A percentile compares a stretch with the other conserved stretches of the same genome.
Evolutionary conservation across 2,113 vertebrate species (phyloP).

Genomic region (Fukomys damarensis): DNA sequence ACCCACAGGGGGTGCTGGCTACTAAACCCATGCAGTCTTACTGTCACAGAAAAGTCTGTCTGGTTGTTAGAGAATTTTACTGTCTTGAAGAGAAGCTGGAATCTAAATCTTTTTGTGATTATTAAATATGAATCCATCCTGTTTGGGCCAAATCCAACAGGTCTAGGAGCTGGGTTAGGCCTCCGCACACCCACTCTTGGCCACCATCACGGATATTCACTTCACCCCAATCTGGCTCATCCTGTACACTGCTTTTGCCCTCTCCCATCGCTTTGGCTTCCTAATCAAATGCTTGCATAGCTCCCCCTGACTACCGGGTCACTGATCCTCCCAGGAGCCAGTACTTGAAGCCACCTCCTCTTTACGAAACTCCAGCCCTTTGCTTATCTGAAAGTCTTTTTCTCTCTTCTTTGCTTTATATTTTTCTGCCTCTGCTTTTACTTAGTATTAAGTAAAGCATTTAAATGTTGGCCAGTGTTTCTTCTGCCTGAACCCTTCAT

Average conservation of each 20-base stretch:
- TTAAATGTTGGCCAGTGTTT: background rate
- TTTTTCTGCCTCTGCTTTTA: conserved; percentile 16
- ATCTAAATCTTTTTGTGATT: background rate
- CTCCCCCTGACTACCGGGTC: background rate
- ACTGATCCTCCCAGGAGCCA: background rate
- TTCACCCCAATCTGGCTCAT: background rate
- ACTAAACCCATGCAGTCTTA: background rate
- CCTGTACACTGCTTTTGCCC: background rate
- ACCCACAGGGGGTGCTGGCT: background rate
- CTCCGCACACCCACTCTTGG: background rate
- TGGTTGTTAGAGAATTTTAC: background rate
- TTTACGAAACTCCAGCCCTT: background rate
- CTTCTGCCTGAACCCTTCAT: background rate
- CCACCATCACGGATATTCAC: background rate
- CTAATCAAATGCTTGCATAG: background rate
- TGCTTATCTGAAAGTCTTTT: background rate
- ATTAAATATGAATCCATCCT: background rate
- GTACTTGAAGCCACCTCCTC: background rate
- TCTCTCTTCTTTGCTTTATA: background rate
- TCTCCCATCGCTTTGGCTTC: background rate
- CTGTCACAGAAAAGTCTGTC: background rate
- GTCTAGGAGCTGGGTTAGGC: background rate
- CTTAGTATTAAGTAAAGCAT: background rate
- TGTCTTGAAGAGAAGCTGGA: background rate
- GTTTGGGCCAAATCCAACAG: background rate